Percentiles rank a stretch among this genome's conserved stretches.
These are phyloP conservation scores for Podargus strigoides DNA, from an alignment of 2,797 vertebrate genomes.

Conservation along the genomic window DNA sequence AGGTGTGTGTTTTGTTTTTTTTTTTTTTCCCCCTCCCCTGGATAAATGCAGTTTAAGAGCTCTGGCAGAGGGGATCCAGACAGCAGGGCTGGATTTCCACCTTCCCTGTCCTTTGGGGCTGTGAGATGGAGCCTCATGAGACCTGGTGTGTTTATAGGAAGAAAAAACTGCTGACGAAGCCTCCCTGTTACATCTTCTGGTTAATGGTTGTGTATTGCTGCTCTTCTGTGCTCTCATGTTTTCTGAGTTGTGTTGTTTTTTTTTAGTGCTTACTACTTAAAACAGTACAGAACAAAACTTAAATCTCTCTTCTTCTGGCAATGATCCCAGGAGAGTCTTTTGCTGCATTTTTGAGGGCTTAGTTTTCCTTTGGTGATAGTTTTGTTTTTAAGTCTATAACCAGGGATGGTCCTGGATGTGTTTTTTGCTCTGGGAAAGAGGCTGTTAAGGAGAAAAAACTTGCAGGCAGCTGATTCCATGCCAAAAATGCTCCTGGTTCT, in stretches of 20 bases:
- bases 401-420: neutral
- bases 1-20: no score
- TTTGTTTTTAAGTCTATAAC: neutral
- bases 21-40: no score
- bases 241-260: neutral
- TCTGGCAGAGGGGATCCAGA: neutral
- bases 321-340: neutral
- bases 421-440: neutral
- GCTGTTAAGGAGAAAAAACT: neutral
- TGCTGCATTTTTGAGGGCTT: neutral
- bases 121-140: neutral
- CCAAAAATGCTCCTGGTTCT: neutral
- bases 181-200: neutral
- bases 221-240: neutral
- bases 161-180: neutral
- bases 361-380: neutral
- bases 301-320: neutral
- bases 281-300: neutral
- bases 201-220: neutral
- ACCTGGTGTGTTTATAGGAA: neutral
- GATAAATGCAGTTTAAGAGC: neutral
- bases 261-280: neutral
- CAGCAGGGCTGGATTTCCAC: accelerated
- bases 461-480: neutral
- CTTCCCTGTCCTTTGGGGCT: neutral